Evolutionary conservation across 2,888 invertebrate genomes (phyloP).

Genomic region (Fragum sueziense): DNA sequence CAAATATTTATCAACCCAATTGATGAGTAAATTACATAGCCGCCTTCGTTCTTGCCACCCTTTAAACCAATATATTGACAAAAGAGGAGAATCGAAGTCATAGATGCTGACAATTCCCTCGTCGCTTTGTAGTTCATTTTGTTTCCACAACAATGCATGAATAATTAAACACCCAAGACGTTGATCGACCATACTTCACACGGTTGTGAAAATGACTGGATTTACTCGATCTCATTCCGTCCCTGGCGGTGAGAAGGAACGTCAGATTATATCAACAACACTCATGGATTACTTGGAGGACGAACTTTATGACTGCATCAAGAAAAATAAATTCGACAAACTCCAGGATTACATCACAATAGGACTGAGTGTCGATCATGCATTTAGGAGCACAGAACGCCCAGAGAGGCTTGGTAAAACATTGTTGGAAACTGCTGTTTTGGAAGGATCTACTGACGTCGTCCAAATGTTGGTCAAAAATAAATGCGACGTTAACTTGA

Average conservation of each 20-base stretch:
- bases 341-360: conserved; percentile 64
- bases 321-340: conserved; percentile 51
- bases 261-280: conserved; percentile 42
- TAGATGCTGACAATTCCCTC: neutral
- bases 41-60: neutral
- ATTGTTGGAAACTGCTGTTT: conserved; percentile 67
- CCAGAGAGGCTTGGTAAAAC: conserved; percentile 68
- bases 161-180: neutral
- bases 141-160: neutral
- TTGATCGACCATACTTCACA: neutral
- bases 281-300: conserved; percentile 73
- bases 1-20: neutral
- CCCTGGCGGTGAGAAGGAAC: neutral
- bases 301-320: conserved; percentile 63
- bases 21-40: neutral
- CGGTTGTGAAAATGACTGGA: neutral
- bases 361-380: conserved; percentile 70
- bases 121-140: neutral
- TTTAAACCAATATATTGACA: neutral
- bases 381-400: conserved; percentile 67
- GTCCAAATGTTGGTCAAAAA: conserved; percentile 60
- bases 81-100: neutral
- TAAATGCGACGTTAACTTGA: conserved; percentile 69
- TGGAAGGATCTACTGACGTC: conserved; percentile 61
- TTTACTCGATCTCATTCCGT: conserved; percentile 1